Conservation (phyloP, 23 tunicate genomes). For the Halocynthia aurantium region DNA sequence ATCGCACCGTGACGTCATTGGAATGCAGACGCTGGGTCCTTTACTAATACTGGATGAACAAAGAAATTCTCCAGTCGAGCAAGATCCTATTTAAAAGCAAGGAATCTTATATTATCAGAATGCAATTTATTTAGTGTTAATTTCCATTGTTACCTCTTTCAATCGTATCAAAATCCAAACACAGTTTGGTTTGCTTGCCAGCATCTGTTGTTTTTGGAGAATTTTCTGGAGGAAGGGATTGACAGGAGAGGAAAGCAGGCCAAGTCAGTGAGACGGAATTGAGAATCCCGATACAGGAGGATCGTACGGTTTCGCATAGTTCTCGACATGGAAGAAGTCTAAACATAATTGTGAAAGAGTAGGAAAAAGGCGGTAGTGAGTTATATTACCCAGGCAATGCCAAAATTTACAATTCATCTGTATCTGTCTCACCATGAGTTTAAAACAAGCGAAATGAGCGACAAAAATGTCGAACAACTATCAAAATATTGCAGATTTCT, state of each 20-base stretch:
- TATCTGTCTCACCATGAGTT: too few relatives aligned
- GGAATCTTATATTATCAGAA: neutral
- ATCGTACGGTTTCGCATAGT: slow-evolving; percentile 42
- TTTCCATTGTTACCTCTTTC: neutral
- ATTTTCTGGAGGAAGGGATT: slow-evolving; percentile 31
- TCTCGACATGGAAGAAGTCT: slow-evolving; percentile 72
- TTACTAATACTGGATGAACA: neutral
- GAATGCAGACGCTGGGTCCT: slow-evolving; percentile 17
- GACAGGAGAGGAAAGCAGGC: slow-evolving; percentile 62
- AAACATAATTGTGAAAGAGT: neutral
- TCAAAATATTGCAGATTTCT: too few relatives aligned
- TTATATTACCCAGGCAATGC: neutral
- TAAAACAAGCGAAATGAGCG: too few relatives aligned
- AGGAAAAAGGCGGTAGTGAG: neutral
- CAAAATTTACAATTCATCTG: neutral
- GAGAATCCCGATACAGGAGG: slow-evolving; percentile 27
- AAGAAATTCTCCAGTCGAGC: neutral
- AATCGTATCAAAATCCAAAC: slow-evolving; percentile 1
- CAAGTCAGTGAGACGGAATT: slow-evolving; percentile 38
- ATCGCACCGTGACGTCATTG: slow-evolving; percentile 57
- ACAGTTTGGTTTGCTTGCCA: neutral
- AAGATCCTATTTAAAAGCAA: neutral
- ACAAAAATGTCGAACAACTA: too few relatives aligned
- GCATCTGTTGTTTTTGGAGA: neutral
- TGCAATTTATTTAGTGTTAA: neutral